phyloP scores from a whole-genome alignment of 2,888 invertebrate species.

The Scaptomyza caliginosa region DNA sequence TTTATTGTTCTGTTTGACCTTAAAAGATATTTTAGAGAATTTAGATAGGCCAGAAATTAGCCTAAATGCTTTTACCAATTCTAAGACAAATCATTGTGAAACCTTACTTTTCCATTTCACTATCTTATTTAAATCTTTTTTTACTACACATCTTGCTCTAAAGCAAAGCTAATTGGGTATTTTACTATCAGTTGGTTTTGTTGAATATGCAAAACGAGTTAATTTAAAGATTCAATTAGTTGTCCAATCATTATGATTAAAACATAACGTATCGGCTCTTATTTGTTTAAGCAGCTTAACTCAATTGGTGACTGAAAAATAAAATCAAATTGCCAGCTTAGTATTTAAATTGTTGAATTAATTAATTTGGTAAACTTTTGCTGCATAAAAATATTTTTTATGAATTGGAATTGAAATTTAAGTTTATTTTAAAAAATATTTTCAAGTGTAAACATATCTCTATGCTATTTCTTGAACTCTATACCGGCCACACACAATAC shows the following conservation, averaged over 20 bases:
- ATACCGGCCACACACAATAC: conserved; percentile 42
- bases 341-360: not conserved
- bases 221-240: not conserved
- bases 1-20: not conserved
- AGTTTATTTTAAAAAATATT: too few species aligned
- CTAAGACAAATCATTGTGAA: not conserved
- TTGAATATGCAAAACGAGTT: too few species aligned
- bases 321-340: not conserved
- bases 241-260: not conserved
- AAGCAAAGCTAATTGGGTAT: not conserved
- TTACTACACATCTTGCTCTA: not conserved
- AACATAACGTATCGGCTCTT: not conserved
- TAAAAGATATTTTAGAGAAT: not conserved
- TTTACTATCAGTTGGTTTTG: too few species aligned
- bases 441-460: not conserved
- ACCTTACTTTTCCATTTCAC: not conserved
- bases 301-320: not conserved
- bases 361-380: not conserved
- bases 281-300: not conserved
- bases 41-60: not conserved
- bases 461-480: conserved; percentile 15
- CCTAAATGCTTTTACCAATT: not conserved
- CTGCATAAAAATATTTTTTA: too few species aligned
- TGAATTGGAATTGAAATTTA: too few species aligned
- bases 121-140: not conserved